Conservation (phyloP, 92 coral and sea anemone genomes). For the Parazoanthus swiftii region DNA sequence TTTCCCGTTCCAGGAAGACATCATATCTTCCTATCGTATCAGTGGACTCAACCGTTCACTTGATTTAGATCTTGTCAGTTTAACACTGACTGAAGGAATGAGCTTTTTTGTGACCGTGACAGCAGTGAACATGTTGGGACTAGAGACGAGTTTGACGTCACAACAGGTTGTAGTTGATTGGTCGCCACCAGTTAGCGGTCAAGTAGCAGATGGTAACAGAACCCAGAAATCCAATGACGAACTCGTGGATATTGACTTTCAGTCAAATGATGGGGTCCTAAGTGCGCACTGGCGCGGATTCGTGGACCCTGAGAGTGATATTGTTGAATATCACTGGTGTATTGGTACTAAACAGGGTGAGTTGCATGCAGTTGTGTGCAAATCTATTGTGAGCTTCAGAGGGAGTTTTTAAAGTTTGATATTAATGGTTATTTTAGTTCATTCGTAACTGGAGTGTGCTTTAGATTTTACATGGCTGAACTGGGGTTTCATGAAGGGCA, state of each 20-base stretch:
- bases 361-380: neutral
- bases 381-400: too few species aligned
- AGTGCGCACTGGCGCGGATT: slow-evolving; percentile 88
- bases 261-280: slow-evolving; percentile 47
- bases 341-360: slow-evolving; percentile 83
- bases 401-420: too few species aligned
- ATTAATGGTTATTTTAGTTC: too few species aligned
- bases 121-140: slow-evolving; percentile 85
- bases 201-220: slow-evolving; percentile 79
- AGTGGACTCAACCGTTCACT: slow-evolving; percentile 63
- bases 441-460: too few species aligned
- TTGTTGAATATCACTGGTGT: slow-evolving; percentile 83
- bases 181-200: slow-evolving; percentile 85
- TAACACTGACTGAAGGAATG: slow-evolving; percentile 72
- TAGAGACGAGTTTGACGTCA: slow-evolving; percentile 75
- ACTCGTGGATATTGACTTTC: slow-evolving; percentile 24
- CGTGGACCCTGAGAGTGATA: slow-evolving; percentile 76
- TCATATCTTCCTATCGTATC: slow-evolving; percentile 58
- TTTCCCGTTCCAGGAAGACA: slow-evolving; percentile 74
- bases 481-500: too few species aligned
- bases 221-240: slow-evolving; percentile 37
- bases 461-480: too few species aligned
- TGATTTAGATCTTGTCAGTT: slow-evolving; percentile 70
- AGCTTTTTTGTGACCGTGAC: slow-evolving; percentile 74
- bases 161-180: slow-evolving; percentile 91